Conservation (phyloP, 2,888 invertebrate genomes). For the Lithodes maja region DNA sequence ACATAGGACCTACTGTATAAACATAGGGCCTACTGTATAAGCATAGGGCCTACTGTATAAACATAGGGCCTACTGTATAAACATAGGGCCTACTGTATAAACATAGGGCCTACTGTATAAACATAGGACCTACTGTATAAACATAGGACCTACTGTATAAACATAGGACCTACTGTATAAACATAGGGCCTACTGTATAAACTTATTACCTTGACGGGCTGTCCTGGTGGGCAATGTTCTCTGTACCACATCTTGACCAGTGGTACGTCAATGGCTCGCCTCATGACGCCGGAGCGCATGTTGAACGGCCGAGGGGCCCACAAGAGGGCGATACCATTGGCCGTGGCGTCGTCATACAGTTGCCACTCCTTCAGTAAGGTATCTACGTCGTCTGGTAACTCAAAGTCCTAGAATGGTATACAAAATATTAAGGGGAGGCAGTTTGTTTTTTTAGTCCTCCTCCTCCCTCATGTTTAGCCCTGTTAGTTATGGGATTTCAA, state of each 20-base stretch:
- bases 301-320: slow-evolving; percentile 99
- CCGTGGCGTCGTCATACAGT: slow-evolving; percentile 98
- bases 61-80: too few species aligned
- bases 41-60: too few species aligned
- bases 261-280: slow-evolving; percentile 97
- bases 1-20: too few species aligned
- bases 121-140: too few species aligned
- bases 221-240: slow-evolving; percentile 86
- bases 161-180: too few species aligned
- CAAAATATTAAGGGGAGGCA: neutral
- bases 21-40: too few species aligned
- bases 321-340: slow-evolving; percentile 96
- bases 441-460: neutral
- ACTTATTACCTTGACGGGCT: slow-evolving; percentile 96
- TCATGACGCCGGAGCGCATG: slow-evolving; percentile 92
- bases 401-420: slow-evolving; percentile 82
- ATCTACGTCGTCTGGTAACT: slow-evolving; percentile 90
- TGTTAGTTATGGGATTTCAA: too few species aligned
- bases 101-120: too few species aligned
- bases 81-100: too few species aligned
- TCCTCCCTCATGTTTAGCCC: too few species aligned
- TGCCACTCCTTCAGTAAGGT: slow-evolving; percentile 96
- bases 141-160: too few species aligned
- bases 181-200: too few species aligned
- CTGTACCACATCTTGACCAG: slow-evolving; percentile 98